Evolutionary conservation across 37 sponge, comb jelly and placozoan genomes (phyloP), one percentile per base, ranked within the genome.

Genomic region (Eunapius fragilis): DNA sequence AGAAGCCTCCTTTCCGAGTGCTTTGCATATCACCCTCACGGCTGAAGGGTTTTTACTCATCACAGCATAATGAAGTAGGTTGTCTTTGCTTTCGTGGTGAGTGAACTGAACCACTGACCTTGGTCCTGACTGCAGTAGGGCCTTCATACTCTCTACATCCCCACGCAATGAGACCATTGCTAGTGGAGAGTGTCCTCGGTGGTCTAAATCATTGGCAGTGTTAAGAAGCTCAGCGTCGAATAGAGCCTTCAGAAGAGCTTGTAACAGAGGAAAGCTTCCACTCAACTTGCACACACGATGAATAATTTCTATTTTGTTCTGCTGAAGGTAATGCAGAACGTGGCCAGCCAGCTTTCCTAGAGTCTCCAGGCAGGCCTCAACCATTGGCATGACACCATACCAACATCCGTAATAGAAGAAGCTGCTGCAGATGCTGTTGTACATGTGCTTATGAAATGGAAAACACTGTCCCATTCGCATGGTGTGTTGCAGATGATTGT

Each of bases 31-130:
- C 10, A 69, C 31, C 31, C 36, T 31, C 31, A 88, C 81, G 69
- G 71, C 82, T 28, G 70, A 45, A 22, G 83, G 22, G 77, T 45
- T 71, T n/a, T 50, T 37, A 48, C 83, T 82, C 34, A 35, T 28
- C 26, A 88, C 82, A 58, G 88, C 88, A 45, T 6, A 26, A n/a
- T 82, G 76, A 24, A 88, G 49, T 13, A 88, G 30, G 74, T 49
- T 80, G 33, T 80, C 75, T 75, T 34, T 36, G 24, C 35, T 75
- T 25, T 32, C 24, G 75, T 19, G 35, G 26, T 75, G 75, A 32
- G 35, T 10, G 33, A 28, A 24, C 27, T 78, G 48, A 13, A 48
- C 0, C 78, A 78, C 30, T n/a, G 48, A 48, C 19, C 24, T 48
- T 78, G 27, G 41, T 30, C 78, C 78, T 47, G 47, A 47, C 37